phyloP scores from a whole-genome alignment of 2,113 vertebrate species.

The Actenoides lindsayi region DNA sequence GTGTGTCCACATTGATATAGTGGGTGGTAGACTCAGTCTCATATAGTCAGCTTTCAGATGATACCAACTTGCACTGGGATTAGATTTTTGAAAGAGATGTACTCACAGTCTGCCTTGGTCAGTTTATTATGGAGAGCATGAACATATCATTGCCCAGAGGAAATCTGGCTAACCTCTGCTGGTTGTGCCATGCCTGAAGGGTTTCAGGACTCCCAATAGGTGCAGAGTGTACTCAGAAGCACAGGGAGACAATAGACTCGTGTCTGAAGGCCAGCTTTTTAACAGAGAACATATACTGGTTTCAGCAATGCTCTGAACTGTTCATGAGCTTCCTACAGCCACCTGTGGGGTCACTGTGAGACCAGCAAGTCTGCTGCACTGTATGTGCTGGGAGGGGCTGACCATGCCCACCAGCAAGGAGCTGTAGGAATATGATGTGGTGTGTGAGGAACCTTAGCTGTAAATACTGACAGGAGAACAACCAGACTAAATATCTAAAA shows the following conservation, averaged over 20 bases:
- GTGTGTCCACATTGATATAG: background rate
- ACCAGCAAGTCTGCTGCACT: background rate
- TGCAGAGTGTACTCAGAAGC: background rate
- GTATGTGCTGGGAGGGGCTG: background rate
- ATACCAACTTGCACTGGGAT: background rate
- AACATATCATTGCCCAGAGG: background rate
- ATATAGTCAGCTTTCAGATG: background rate
- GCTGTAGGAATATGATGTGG: background rate
- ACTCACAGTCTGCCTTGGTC: background rate
- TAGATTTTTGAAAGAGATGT: background rate
- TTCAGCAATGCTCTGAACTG: background rate
- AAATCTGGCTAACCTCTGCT: background rate
- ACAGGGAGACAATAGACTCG: background rate
- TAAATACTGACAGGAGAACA: background rate
- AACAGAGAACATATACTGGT: background rate
- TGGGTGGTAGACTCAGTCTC: background rate
- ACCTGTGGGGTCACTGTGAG: background rate
- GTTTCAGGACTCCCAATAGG: background rate
- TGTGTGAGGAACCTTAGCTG: background rate
- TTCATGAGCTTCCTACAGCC: background rate
- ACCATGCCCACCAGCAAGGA: fast-evolving
- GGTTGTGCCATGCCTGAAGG: background rate
- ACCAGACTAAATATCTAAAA: background rate
- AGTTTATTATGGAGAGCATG: background rate
- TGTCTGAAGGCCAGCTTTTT: background rate